A percentile compares a stretch with the other conserved stretches of the same genome.
phyloP scores from a whole-genome alignment of 2,797 vertebrate species.

The Meriones psammophilus region DNA sequence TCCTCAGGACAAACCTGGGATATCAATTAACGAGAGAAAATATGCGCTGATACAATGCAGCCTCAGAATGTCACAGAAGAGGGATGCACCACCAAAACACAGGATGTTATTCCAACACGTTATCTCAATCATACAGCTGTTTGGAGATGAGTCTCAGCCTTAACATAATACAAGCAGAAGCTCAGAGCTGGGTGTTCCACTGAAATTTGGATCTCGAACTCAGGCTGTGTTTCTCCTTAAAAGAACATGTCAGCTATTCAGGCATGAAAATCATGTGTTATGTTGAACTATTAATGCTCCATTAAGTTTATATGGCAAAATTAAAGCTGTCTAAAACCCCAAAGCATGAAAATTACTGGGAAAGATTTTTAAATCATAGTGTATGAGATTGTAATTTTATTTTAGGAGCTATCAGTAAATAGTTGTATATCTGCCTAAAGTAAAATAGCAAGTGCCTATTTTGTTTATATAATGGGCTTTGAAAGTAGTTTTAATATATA shows the following conservation, averaged over 20 bases:
- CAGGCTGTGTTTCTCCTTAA: constrained; percentile 45
- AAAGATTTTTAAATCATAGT: constrained; percentile 50
- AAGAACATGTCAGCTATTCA: constrained; percentile 68
- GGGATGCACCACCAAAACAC: constrained; percentile 95
- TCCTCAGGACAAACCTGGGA: constrained; percentile 96
- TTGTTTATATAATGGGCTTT: not conserved
- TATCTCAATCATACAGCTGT: constrained; percentile 94
- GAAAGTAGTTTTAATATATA: constrained; percentile 33
- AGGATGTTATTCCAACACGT: constrained; percentile 96
- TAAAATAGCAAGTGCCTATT: constrained; percentile 45
- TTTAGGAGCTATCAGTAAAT: not conserved
- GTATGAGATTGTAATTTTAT: constrained; percentile 8
- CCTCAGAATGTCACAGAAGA: constrained; percentile 93
- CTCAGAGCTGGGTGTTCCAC: constrained; percentile 85
- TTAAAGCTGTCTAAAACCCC: constrained; percentile 67
- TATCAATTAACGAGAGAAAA: constrained; percentile 97
- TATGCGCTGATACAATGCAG: constrained; percentile 89
- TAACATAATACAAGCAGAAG: constrained; percentile 88
- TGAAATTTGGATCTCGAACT: constrained; percentile 83
- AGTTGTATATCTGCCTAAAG: constrained; percentile 32
- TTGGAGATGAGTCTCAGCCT: constrained; percentile 94
- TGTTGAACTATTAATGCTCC: constrained; percentile 37
- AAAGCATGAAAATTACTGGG: not conserved
- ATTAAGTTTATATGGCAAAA: constrained; percentile 64
- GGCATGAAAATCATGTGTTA: constrained; percentile 62